Conservation (phyloP, 1,140 invertebrate species). For the Luehdorfia chinensis region DNA sequence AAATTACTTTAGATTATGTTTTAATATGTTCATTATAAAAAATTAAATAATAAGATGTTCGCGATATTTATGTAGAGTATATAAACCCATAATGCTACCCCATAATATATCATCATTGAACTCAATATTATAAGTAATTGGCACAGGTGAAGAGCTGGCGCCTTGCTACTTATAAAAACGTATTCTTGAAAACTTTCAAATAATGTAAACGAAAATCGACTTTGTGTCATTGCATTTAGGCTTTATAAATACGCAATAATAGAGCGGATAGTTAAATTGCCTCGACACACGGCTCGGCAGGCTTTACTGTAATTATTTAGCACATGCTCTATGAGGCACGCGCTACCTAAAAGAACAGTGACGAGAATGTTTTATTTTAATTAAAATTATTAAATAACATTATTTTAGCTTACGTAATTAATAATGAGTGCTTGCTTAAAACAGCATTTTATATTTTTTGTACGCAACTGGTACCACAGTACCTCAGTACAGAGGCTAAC, state of each 20-base stretch:
- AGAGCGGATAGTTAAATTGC: neutral
- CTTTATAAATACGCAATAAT: neutral
- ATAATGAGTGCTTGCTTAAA: too few species aligned
- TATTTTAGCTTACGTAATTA: too few species aligned
- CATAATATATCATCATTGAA: slow-evolving; percentile 24
- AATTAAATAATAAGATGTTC: neutral
- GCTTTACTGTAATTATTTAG: slow-evolving; percentile 45
- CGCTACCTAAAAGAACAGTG: slow-evolving; percentile 25
- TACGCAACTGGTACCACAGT: too few species aligned
- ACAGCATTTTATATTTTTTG: too few species aligned
- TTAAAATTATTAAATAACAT: neutral
- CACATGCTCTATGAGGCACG: slow-evolving; percentile 47
- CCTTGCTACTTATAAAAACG: slow-evolving; percentile 19
- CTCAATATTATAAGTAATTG: slow-evolving; percentile 48
- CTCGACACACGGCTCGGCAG: slow-evolving; percentile 30
- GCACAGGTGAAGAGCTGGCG: slow-evolving; percentile 38
- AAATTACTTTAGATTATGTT: too few species aligned
- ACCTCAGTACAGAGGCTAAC: too few species aligned
- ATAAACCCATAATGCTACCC: slow-evolving; percentile 9
- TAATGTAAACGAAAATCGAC: neutral
- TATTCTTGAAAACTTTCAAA: neutral
- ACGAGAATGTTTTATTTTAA: slow-evolving; percentile 8
- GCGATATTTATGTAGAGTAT: neutral
- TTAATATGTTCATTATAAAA: too few species aligned
- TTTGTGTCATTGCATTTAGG: neutral